These are phyloP conservation scores for Netelia virgata DNA, from an alignment of 2,888 invertebrate genomes.

Conservation along the genomic window DNA sequence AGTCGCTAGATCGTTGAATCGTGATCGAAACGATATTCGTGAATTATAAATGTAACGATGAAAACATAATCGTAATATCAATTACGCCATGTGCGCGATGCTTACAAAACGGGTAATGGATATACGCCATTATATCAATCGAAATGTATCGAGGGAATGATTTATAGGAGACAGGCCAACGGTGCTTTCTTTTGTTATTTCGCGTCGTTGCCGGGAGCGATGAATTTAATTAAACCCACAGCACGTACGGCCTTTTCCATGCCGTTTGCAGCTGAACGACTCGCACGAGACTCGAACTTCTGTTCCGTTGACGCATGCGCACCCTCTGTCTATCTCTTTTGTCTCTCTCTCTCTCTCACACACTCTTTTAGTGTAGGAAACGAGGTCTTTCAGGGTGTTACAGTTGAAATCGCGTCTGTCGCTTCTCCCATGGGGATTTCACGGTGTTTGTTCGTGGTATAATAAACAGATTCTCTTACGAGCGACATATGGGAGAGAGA, in stretches of 20 bases:
- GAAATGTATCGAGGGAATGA: constrained; percentile 29
- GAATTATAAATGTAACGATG: constrained; percentile 20
- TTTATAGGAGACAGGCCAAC: constrained; percentile 15
- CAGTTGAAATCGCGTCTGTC: constrained; percentile 66
- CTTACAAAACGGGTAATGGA: constrained; percentile 4
- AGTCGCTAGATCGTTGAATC: no score
- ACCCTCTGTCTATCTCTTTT: not conserved
- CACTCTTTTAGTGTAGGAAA: not conserved
- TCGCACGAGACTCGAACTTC: constrained; percentile 44
- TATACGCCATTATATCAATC: constrained; percentile 1
- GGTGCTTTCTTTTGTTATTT: constrained; percentile 34
- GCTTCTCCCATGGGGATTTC: constrained; percentile 64
- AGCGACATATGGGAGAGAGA: constrained; percentile 47
- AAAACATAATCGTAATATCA: constrained; percentile 36
- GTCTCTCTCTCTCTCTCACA: not conserved
- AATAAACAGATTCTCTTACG: constrained; percentile 36
- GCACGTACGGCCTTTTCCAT: constrained; percentile 40
- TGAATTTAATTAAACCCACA: constrained; percentile 65
- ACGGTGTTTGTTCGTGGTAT: constrained; percentile 49
- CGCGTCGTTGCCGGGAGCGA: constrained; percentile 41
- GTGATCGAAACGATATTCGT: not conserved
- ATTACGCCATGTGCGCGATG: constrained; percentile 35
- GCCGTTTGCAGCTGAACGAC: constrained; percentile 43
- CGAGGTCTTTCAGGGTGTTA: constrained; percentile 58
- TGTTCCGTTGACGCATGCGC: constrained; percentile 40